Evolutionary conservation across 2,888 invertebrate genomes (phyloP).

Genomic region (Drosophila nr. perissopoda): DNA sequence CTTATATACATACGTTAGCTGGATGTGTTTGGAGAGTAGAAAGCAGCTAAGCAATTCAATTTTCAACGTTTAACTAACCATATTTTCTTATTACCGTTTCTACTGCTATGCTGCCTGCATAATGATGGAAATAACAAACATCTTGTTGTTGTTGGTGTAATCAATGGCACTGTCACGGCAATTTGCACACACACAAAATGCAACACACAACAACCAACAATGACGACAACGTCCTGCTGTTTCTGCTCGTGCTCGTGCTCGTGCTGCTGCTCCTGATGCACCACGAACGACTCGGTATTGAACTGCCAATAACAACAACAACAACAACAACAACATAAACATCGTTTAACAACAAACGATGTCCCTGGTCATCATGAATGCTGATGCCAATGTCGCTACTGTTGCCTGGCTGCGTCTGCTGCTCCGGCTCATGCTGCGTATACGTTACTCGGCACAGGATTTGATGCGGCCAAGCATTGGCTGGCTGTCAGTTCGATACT

Average conservation of each 20-base stretch:
- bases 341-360: constrained; percentile 42
- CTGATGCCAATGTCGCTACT: constrained; percentile 48
- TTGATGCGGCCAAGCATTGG: constrained; percentile 89
- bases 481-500: constrained; percentile 91
- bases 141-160: constrained; percentile 63
- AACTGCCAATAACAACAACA: constrained; percentile 74
- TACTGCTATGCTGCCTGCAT: constrained; percentile 31
- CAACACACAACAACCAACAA: constrained; percentile 66
- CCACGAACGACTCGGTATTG: constrained; percentile 74
- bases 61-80: constrained; percentile 79
- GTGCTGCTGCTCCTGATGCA: constrained; percentile 26
- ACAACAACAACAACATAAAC: constrained; percentile 46
- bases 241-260: not conserved
- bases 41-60: constrained; percentile 56
- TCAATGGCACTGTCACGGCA: constrained; percentile 80
- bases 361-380: constrained; percentile 69
- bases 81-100: constrained; percentile 73
- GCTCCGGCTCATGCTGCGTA: constrained; percentile 34
- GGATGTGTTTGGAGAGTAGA: not conserved
- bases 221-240: constrained; percentile 8
- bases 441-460: constrained; percentile 83
- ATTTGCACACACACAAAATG: constrained; percentile 81
- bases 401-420: constrained; percentile 1
- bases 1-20: constrained; percentile 1
- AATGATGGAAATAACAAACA: constrained; percentile 36